A percentile compares a stretch with the other conserved stretches of the same genome.
phyloP scores from a whole-genome alignment of 1,140 invertebrate species.

The Eriosoma lanigerum region DNA sequence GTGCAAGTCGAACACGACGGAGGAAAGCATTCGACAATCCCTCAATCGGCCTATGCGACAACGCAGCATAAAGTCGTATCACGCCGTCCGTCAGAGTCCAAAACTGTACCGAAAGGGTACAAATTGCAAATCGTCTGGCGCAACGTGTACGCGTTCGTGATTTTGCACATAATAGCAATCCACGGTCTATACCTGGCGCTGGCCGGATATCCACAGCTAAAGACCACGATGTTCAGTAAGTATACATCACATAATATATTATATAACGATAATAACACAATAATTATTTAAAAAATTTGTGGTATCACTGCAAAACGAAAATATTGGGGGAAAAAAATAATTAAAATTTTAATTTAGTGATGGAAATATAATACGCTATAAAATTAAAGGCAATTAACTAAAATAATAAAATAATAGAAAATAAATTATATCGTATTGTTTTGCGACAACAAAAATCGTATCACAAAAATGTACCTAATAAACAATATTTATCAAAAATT shows the following conservation, averaged over 20 bases:
- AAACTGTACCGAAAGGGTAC: slow-evolving; percentile 55
- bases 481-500: neutral
- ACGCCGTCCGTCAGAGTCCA: neutral
- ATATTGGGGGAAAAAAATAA: no score
- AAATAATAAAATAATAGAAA: no score
- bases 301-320: no score
- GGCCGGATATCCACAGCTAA: neutral
- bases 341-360: no score
- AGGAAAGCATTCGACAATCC: neutral
- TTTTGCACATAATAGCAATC: slow-evolving; percentile 65
- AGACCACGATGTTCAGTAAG: slow-evolving; percentile 20
- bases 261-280: neutral
- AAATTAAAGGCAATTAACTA: no score
- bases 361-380: no score
- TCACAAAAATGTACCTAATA: no score
- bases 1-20: neutral
- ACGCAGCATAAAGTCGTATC: slow-evolving; percentile 61
- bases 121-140: slow-evolving; percentile 71
- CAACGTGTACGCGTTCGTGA: slow-evolving; percentile 70
- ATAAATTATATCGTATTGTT: no score
- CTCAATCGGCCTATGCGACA: slow-evolving; percentile 57
- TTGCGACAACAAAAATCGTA: no score
- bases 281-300: no score
- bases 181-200: slow-evolving; percentile 67
- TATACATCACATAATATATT: neutral